These are phyloP conservation scores for Oxygymnocypris stewartii DNA, from an alignment of 2,113 vertebrate genomes.

Conservation along the genomic window DNA sequence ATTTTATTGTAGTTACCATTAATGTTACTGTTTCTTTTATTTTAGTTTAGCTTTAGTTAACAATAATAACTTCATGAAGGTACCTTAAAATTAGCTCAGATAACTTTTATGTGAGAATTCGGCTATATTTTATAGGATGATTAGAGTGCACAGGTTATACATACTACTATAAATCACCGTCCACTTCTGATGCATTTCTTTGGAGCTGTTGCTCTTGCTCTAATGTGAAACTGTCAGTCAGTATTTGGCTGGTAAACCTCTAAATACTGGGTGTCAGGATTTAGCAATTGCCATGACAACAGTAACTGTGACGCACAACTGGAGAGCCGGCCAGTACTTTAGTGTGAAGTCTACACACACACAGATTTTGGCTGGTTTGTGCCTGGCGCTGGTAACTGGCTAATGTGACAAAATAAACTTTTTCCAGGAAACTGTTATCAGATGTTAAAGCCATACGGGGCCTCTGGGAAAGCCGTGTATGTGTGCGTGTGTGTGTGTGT, in stretches of 20 bases:
- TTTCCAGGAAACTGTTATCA: not conserved
- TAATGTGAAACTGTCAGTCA: not conserved
- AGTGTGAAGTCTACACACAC: not conserved
- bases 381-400: not conserved
- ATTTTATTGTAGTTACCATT: too few relatives aligned
- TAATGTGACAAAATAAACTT: slow-evolving; percentile 19
- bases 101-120: not conserved
- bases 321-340: not conserved
- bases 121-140: not conserved
- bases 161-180: not conserved
- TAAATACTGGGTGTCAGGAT: slow-evolving; percentile 3
- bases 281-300: slow-evolving; percentile 41
- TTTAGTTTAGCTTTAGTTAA: not conserved
- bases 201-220: not conserved
- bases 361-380: not conserved
- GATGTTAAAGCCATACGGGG: slow-evolving; percentile 14
- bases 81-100: not conserved
- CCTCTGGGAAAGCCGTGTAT: not conserved
- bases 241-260: slow-evolving; percentile 1
- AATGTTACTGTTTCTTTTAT: too few relatives aligned
- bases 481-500: slow-evolving; percentile 1
- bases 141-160: not conserved
- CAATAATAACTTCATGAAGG: not conserved
- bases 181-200: not conserved
- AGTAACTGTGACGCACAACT: slow-evolving; percentile 15